Evolutionary conservation across 2,888 invertebrate genomes (phyloP).

Genomic region (Amphipoea oculea): DNA sequence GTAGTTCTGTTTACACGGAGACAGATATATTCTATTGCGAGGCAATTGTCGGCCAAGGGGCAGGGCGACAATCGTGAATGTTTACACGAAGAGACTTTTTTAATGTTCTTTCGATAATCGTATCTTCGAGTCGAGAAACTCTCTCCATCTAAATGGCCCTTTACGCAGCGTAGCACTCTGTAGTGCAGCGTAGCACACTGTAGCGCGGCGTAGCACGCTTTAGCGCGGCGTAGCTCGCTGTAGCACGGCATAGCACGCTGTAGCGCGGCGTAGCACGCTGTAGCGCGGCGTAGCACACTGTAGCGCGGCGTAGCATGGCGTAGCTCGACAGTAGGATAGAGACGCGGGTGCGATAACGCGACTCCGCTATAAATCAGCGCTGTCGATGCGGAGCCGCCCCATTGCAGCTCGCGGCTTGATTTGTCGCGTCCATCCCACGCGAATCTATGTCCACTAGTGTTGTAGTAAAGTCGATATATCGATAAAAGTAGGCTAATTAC

Average conservation of each 20-base stretch:
- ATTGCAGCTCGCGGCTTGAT: constrained; percentile 87
- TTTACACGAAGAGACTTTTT: too few species aligned
- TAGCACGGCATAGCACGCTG: background rate
- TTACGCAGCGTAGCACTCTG: background rate
- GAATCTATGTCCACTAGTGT: constrained; percentile 75
- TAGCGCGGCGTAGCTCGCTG: background rate
- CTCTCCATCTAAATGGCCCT: too few species aligned
- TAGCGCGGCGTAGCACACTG: background rate
- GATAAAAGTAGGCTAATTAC: constrained; percentile 13
- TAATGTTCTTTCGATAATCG: too few species aligned
- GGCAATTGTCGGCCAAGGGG: too few species aligned
- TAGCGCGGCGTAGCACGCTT: too few species aligned
- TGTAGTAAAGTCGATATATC: constrained; percentile 42
- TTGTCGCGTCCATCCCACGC: constrained; percentile 88
- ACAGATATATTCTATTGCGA: too few species aligned
- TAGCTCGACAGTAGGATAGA: constrained; percentile 39
- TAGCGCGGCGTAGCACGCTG: background rate
- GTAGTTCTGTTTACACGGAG: too few species aligned
- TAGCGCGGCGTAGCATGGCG: background rate
- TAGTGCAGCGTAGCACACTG: too few species aligned
- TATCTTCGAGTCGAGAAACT: too few species aligned
- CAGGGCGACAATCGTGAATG: too few species aligned
- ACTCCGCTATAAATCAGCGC: constrained; percentile 87
- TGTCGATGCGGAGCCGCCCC: constrained; percentile 89
- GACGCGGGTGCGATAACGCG: constrained; percentile 82